Evolutionary conservation across 2,113 vertebrate species (phyloP).

Genomic region (Butorides virescens): DNA sequence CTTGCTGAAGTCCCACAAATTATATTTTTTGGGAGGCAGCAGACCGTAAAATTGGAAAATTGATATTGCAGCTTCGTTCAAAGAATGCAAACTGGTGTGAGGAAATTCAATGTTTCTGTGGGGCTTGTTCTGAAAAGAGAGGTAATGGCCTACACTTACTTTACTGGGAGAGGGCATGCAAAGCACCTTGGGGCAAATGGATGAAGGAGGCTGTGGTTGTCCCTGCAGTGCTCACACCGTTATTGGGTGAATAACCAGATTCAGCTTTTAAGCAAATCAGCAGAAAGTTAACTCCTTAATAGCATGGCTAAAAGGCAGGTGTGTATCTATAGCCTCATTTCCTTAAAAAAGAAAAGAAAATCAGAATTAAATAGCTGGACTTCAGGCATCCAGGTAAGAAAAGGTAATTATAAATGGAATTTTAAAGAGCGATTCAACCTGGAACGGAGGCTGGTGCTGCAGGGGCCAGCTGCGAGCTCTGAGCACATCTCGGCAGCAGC

Average conservation of each 20-base stretch:
- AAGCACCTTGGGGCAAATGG: rapidly evolving
- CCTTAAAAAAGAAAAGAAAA: not conserved
- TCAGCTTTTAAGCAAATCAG: not conserved
- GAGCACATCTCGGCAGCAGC: not conserved
- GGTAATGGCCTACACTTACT: not conserved
- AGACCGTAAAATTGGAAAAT: constrained; percentile 47
- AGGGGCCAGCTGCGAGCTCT: not conserved
- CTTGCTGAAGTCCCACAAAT: not conserved
- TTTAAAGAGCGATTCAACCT: not conserved
- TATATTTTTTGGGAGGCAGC: constrained; percentile 23
- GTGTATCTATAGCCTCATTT: rapidly evolving
- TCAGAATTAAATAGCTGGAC: not conserved
- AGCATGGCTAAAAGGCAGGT: rapidly evolving
- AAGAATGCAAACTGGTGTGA: not conserved
- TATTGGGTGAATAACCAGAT: too few relatives aligned
- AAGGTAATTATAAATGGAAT: not conserved
- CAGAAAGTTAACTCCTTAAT: not conserved
- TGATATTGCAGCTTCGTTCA: not conserved
- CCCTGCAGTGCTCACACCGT: not conserved
- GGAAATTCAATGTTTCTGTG: not conserved
- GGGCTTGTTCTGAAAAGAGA: not conserved
- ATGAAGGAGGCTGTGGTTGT: not conserved
- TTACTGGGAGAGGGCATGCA: not conserved
- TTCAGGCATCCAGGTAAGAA: not conserved
- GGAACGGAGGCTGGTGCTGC: not conserved